Base-by-base conservation (phyloP, 1,140 invertebrate species). In the Drosophila erecta region DNA sequence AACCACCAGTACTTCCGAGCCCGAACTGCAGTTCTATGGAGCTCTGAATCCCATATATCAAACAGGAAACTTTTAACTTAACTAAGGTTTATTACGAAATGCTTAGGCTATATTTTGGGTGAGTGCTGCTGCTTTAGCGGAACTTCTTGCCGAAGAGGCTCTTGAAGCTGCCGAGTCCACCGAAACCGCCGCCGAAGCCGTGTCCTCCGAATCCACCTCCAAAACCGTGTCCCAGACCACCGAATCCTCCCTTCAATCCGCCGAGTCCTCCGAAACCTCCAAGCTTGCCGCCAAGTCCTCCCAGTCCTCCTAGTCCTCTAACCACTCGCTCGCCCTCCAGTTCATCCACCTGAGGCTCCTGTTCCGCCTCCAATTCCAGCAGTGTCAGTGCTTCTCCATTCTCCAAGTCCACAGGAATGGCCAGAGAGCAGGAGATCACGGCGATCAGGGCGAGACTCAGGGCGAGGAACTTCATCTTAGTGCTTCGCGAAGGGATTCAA, bases 21-120 rank as follows among this genome's bases (percentile, higher is more conserved):
- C 79, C 1, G 24, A 66, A n/a, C 61, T 79, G 3, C 60, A 87
- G 2, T 73, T 43, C 17, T 87, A 87, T 41, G 84, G 84, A 7
- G 84, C 84, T 0, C 12, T 87, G 1, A 84, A 89, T 71, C 84
- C 84, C 27, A 84, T 79, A 6, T 87, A 46, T 41, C 84, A 89
- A 55, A 56, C 50, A 12, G 43, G 74, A 0, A 59, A 60, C 40
- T 80, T 78, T 81, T 85, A 76, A 80, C 53, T 55, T 58, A 78
- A 74, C 27, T 27, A 62, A 49, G 15, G 20, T 60, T 70, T 70
- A 71, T 71, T 71, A 40, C 1, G 2, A 49, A 71, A 27, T 22
- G 37, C 27, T 70, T 40, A 56, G 24, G n/a, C 43, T 79, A 76
- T 40, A 70, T 50, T 72, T 44, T 15, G 4, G 12, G 20, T 62